Evolutionary conservation across 2,797 vertebrate species (phyloP).

Genomic region (Anas bahamensis): DNA sequence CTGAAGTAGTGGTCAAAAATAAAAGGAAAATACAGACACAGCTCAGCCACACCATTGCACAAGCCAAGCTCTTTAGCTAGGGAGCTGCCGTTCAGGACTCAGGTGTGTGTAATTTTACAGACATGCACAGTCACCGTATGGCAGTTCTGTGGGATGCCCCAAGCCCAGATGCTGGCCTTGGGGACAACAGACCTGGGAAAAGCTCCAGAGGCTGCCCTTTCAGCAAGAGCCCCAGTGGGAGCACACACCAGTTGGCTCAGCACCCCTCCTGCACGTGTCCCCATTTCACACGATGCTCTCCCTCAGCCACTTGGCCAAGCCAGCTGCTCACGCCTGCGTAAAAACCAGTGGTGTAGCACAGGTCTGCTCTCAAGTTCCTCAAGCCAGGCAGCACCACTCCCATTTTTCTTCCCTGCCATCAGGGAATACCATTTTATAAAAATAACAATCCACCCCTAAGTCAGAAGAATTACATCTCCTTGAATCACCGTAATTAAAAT

Average conservation of each 20-base stretch:
- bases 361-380: neutral
- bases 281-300: accelerated
- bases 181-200: neutral
- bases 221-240: accelerated
- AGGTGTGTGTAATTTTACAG: neutral
- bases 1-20: neutral
- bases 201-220: neutral
- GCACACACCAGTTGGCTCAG: neutral
- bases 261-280: accelerated
- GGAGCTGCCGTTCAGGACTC: neutral
- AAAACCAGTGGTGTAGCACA: neutral
- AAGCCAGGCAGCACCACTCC: neutral
- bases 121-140: too few species aligned
- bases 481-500: slow-evolving; percentile 16
- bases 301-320: neutral
- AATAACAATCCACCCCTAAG: neutral
- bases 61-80: neutral
- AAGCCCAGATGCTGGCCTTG: neutral
- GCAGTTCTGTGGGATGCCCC: neutral
- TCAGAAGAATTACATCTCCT: neutral
- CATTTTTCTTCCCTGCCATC: neutral
- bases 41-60: neutral
- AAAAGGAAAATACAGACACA: accelerated
- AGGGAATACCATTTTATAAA: neutral
- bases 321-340: neutral